Percentiles rank a stretch among this genome's conserved stretches.
Conservation (phyloP, 2,113 vertebrate species). For the Clarias batrachus region DNA sequence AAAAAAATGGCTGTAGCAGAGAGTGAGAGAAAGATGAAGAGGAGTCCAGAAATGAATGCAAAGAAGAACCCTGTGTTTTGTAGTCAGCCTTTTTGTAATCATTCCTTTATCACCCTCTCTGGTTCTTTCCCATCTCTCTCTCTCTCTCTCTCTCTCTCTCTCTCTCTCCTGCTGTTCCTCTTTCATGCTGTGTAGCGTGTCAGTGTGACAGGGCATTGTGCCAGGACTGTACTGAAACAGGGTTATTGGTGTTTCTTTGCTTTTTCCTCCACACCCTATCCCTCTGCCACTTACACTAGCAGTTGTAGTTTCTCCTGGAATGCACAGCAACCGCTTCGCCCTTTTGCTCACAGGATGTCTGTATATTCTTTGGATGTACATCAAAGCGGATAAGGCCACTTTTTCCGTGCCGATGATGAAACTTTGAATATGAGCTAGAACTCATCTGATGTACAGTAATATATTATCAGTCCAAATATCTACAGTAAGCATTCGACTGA, state of each 20-base stretch:
- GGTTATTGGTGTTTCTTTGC: slow-evolving; percentile 16
- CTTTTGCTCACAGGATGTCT: background rate
- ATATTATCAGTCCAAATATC: background rate
- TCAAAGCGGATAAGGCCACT: slow-evolving; percentile 44
- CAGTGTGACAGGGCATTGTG: slow-evolving; percentile 24
- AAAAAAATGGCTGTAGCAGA: slow-evolving; percentile 1
- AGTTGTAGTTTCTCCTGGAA: slow-evolving; percentile 51
- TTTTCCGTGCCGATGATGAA: background rate
- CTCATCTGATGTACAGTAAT: background rate
- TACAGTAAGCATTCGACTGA: background rate
- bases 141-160: background rate
- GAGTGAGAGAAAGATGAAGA: slow-evolving; percentile 20
- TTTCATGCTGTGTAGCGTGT: slow-evolving; percentile 37
- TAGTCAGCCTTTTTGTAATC: slow-evolving; percentile 26
- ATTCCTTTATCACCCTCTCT: slow-evolving; percentile 1
- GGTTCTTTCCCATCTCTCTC: slow-evolving; percentile 4
- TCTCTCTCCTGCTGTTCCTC: slow-evolving; percentile 38
- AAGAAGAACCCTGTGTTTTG: slow-evolving; percentile 39
- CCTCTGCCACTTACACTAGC: slow-evolving; percentile 47
- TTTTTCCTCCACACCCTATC: slow-evolving; percentile 6
- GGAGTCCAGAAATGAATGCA: slow-evolving; percentile 43
- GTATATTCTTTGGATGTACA: background rate
- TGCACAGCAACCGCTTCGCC: background rate
- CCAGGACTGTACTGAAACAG: slow-evolving; percentile 23
- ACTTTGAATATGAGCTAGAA: background rate